Base-by-base conservation (phyloP, 2,797 vertebrate genomes). In the Tragopan temminckii region DNA sequence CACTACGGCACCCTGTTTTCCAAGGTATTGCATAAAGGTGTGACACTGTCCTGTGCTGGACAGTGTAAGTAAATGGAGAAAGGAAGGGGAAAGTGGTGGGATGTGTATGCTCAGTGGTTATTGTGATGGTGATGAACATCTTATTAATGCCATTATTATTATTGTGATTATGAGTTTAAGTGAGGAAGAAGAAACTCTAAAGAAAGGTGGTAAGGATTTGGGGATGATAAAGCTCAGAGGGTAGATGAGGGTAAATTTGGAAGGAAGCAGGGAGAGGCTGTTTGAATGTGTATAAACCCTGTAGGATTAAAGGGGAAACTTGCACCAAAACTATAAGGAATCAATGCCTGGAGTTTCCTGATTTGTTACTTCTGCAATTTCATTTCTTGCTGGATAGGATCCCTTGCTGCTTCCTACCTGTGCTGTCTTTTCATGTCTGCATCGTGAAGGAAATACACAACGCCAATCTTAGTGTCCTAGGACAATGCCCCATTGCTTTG, bases 331-430 rank as follows among this genome's bases (percentile, higher is more conserved):
- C 3, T 4, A 2, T 29, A 35, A 40, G 40, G 70, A 80, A 38
- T 38, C 0, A 0, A 5, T 64, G 25, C 29, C 42, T 78, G 43
- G 8, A 3, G 11, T 80, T 55, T 78, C n/a, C 29, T 46, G 12
- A 53, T 36, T 75, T 10, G 11, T 55, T 59, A 36, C 27, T 61
- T 86, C 8, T n/a, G 52, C 55, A 69, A 4, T 75, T 85, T 75
- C 18, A 18, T 0, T 76, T 83, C 40, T 38, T 74, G 11, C 45
- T 79, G 55, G 58, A 13, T 25, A 13, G 35, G 25, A 46, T 75
- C 19, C 13, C n/a, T 43, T 52, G 13, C 61, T 80, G 68, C 69
- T 82, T 88, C 46, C 87, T 88, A 5, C 58, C 18, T 57, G 17
- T 0, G 0, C 33, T 87, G n/a, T 71, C 13, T 91, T 57, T 83